Conservation (phyloP, 2,888 invertebrate species). For the Agrilus biguttatus region DNA sequence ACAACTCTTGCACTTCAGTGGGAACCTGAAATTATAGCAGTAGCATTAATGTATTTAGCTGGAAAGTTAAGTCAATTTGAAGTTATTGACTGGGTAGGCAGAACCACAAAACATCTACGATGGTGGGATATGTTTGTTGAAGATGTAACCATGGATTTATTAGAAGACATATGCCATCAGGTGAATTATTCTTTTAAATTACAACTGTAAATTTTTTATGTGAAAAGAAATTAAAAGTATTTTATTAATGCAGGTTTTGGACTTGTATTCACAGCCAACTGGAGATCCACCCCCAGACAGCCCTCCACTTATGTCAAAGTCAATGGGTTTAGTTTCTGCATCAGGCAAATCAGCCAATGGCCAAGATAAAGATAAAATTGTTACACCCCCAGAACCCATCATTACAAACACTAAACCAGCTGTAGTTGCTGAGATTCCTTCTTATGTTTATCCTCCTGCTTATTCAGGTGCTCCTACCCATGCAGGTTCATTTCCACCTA, state of each 20-base stretch:
- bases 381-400: slow-evolving; percentile 13
- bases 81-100: slow-evolving; percentile 81
- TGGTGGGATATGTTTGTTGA: slow-evolving; percentile 99
- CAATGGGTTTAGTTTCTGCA: slow-evolving; percentile 12
- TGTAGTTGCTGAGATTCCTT: slow-evolving; percentile 21
- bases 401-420: slow-evolving; percentile 15
- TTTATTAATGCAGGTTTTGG: slow-evolving; percentile 36
- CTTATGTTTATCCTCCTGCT: slow-evolving; percentile 23
- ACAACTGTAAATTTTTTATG: too few relatives aligned
- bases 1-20: slow-evolving; percentile 94
- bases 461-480: slow-evolving; percentile 22
- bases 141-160: slow-evolving; percentile 81
- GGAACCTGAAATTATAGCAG: slow-evolving; percentile 98
- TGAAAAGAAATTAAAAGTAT: too few relatives aligned
- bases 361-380: slow-evolving; percentile 33
- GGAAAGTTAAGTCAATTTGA: slow-evolving; percentile 93
- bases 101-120: slow-evolving; percentile 56
- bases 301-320: slow-evolving; percentile 42
- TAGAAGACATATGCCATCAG: slow-evolving; percentile 97
- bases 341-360: slow-evolving; percentile 35
- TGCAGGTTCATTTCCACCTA: slow-evolving; percentile 21
- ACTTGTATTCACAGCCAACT: slow-evolving; percentile 71
- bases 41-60: slow-evolving; percentile 92
- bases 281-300: slow-evolving; percentile 48
- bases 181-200: slow-evolving; percentile 29